phyloP scores from a whole-genome alignment of 2,797 vertebrate genomes.

The Xiphorhynchus erythropygius region DNA sequence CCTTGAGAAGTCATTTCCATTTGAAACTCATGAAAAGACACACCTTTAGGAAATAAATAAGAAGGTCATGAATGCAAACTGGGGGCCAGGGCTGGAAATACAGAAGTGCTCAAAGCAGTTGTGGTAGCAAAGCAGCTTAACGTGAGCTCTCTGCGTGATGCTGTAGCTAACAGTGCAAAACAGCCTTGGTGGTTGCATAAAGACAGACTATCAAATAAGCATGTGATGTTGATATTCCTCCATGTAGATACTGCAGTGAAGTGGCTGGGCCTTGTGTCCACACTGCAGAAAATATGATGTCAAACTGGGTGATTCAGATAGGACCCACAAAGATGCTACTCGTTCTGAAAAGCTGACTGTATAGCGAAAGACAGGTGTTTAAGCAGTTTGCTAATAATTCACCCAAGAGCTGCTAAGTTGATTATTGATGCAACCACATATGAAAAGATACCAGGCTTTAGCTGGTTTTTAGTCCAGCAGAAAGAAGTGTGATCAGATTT shows the following conservation, averaged over 20 bases:
- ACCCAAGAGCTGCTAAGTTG: background rate
- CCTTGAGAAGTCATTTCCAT: background rate
- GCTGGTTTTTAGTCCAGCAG: background rate
- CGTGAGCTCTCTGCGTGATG: background rate
- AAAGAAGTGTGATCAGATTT: background rate
- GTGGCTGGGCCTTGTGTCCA: background rate
- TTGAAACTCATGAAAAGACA: background rate
- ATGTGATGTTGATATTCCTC: rapidly evolving
- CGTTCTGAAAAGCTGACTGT: background rate
- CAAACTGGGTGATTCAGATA: background rate
- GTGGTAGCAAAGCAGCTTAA: background rate
- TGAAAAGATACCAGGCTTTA: background rate
- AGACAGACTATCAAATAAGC: background rate
- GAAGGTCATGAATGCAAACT: background rate
- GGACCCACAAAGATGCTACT: background rate
- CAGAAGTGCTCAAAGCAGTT: background rate
- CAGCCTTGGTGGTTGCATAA: background rate
- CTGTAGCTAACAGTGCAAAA: background rate
- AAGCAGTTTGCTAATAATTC: background rate
- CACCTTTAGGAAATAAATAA: background rate
- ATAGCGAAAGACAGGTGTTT: background rate
- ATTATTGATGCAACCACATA: background rate
- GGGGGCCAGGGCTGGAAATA: background rate
- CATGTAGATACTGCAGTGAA: background rate
- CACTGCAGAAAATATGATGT: background rate